These are phyloP conservation scores for Bovichtus diacanthus DNA, from an alignment of 2,797 vertebrate genomes.

Conservation along the genomic window DNA sequence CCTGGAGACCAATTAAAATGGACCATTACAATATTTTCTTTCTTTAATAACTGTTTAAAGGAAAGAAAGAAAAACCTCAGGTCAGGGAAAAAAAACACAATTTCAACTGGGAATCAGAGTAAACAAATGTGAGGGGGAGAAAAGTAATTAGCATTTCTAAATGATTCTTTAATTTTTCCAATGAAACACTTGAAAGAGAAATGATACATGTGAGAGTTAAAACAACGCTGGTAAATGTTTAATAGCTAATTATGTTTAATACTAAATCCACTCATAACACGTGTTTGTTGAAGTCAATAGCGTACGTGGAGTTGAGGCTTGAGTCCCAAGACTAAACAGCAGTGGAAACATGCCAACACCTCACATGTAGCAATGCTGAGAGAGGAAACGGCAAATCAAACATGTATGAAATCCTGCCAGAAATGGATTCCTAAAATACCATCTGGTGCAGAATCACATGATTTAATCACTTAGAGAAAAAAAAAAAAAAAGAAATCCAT, in stretches of 20 bases:
- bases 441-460: constrained; percentile 37
- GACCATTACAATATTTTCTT: constrained; percentile 65
- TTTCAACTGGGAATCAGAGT: constrained; percentile 55
- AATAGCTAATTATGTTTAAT: constrained; percentile 68
- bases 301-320: constrained; percentile 23
- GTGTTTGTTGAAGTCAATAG: constrained; percentile 54
- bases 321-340: constrained; percentile 45
- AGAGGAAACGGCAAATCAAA: constrained; percentile 40
- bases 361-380: constrained; percentile 29
- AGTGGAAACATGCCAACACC: constrained; percentile 57
- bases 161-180: constrained; percentile 70
- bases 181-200: constrained; percentile 64
- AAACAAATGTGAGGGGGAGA: constrained; percentile 59
- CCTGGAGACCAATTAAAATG: constrained; percentile 77
- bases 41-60: constrained; percentile 68
- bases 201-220: constrained; percentile 62
- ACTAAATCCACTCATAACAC: constrained; percentile 56
- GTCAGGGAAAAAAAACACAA: constrained; percentile 46
- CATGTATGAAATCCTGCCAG: constrained; percentile 49
- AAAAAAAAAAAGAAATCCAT: constrained; percentile 14
- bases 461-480: constrained; percentile 14
- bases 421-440: constrained; percentile 50
- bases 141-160: constrained; percentile 68
- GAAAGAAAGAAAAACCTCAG: constrained; percentile 32
- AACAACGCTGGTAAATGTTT: constrained; percentile 62